phyloP scores from a whole-genome alignment of 2,888 invertebrate genomes.

The Caenorhabditis japonica region DNA sequence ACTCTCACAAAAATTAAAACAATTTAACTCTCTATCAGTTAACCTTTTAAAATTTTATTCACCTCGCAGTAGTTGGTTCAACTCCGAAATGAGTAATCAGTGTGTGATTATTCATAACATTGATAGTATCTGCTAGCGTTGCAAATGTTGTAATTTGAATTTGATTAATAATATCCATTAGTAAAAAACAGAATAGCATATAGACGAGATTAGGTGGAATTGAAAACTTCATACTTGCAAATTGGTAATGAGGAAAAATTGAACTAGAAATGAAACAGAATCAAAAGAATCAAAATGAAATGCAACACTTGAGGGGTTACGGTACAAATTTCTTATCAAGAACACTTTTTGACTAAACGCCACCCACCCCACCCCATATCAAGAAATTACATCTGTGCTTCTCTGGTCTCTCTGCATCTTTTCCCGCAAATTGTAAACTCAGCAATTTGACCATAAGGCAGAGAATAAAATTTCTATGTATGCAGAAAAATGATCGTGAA shows the following conservation, averaged over 20 bases:
- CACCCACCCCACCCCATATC: conserved; percentile 15
- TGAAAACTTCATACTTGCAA: conserved; percentile 11
- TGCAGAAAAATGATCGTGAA: neutral
- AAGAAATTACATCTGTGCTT: conserved; percentile 25
- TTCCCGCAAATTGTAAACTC: conserved; percentile 30
- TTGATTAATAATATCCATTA: conserved; percentile 47
- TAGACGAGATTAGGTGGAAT: conserved; percentile 41
- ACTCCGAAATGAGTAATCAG: conserved; percentile 42
- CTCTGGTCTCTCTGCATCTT: conserved; percentile 30
- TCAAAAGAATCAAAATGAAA: neutral
- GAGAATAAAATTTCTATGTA: conserved; percentile 6
- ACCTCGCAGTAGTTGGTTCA: conserved; percentile 31
- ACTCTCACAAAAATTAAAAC: neutral
- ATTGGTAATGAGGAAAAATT: too few species aligned
- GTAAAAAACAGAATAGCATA: conserved; percentile 36
- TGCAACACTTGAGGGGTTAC: conserved; percentile 6
- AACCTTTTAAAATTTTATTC: neutral
- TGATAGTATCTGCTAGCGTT: conserved; percentile 36
- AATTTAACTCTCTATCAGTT: neutral
- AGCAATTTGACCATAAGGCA: conserved; percentile 32
- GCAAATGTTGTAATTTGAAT: conserved; percentile 34
- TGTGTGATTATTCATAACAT: conserved; percentile 50
- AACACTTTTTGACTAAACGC: conserved; percentile 19
- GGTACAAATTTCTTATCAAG: conserved; percentile 34
- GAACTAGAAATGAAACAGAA: too few species aligned